phyloP scores from a whole-genome alignment of 2,113 vertebrate genomes.

The Mandrillus leucophaeus region DNA sequence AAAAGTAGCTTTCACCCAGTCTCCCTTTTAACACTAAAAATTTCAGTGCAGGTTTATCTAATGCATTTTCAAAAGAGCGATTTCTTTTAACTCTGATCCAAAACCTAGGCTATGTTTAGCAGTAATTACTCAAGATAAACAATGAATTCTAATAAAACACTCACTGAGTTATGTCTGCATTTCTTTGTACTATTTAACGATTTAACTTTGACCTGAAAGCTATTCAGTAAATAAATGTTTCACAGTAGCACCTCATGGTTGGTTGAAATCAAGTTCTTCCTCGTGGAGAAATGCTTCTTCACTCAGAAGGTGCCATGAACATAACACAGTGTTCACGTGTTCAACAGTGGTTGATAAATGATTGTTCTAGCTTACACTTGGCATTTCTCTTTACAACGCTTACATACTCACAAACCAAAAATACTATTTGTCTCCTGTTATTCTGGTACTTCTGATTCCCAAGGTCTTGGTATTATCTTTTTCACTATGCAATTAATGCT shows the following conservation, averaged over 20 bases:
- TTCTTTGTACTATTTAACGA: constrained; percentile 28
- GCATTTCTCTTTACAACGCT: not conserved
- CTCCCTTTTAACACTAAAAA: not conserved
- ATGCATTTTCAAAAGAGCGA: not conserved
- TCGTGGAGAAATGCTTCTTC: not conserved
- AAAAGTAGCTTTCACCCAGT: not conserved
- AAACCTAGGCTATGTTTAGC: not conserved
- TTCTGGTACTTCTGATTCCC: not conserved
- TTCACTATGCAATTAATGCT: not conserved
- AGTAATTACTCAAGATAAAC: constrained; percentile 45
- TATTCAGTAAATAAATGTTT: constrained; percentile 32
- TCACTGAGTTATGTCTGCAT: not conserved
- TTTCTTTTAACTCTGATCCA: constrained; percentile 34
- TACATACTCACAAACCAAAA: not conserved
- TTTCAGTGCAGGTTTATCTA: not conserved
- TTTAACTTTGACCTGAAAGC: constrained; percentile 19
- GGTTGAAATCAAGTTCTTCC: not conserved
- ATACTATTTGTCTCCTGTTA: not conserved
- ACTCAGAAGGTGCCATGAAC: not conserved
- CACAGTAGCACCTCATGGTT: not conserved
- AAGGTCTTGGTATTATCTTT: not conserved
- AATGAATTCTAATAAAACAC: not conserved
- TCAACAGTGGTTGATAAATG: not conserved
- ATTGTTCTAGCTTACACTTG: not conserved
- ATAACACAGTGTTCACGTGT: not conserved